These are phyloP conservation scores for Cephus pygmeus DNA, from an alignment of 2,888 invertebrate genomes.

Conservation along the genomic window DNA sequence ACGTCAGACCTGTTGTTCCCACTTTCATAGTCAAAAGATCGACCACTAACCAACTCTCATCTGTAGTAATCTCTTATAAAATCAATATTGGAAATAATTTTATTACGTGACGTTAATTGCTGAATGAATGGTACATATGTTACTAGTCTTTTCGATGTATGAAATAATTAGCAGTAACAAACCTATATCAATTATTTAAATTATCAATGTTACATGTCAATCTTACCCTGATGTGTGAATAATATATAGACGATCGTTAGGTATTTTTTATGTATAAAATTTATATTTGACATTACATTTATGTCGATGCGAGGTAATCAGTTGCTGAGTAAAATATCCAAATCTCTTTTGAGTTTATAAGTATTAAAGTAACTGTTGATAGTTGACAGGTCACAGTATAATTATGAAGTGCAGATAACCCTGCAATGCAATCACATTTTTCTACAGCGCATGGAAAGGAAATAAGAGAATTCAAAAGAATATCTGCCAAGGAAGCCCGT, in stretches of 20 bases:
- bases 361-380: neutral
- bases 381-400: neutral
- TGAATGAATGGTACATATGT: neutral
- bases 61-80: neutral
- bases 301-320: neutral
- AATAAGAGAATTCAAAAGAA: neutral
- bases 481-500: neutral
- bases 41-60: too few species aligned
- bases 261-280: neutral
- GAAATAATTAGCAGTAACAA: neutral
- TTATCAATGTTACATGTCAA: neutral
- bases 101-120: neutral
- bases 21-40: neutral
- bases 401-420: neutral
- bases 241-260: neutral
- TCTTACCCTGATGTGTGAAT: neutral
- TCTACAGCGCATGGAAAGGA: neutral
- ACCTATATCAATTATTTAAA: neutral
- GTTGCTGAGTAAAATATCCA: neutral
- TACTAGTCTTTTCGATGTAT: neutral
- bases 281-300: neutral
- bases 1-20: neutral
- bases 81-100: neutral
- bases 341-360: neutral
- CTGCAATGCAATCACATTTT: neutral